Evolutionary conservation across 1,140 invertebrate species (phyloP).

Genomic region (Drosophila sechellia): DNA sequence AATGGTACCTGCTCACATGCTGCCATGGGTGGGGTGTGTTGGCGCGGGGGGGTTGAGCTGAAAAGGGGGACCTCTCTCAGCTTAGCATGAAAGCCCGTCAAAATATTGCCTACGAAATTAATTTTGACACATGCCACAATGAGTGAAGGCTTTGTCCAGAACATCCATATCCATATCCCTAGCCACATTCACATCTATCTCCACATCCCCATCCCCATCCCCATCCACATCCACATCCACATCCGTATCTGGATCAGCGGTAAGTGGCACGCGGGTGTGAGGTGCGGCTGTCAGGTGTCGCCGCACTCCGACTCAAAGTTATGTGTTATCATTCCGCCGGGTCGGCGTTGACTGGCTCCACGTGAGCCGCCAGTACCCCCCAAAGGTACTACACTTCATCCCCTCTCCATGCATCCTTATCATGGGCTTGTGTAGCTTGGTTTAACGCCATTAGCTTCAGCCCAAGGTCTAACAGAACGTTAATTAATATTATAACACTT

Average conservation of each 20-base stretch:
- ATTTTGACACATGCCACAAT: constrained; percentile 79
- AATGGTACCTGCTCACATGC: not conserved
- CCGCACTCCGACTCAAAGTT: constrained; percentile 24
- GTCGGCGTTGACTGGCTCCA: not conserved
- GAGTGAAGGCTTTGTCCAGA: constrained; percentile 51
- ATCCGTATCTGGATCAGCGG: not conserved
- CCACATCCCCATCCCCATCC: too few relatives aligned
- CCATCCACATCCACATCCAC: not conserved
- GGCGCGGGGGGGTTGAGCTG: not conserved
- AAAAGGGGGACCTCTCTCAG: constrained; percentile 15
- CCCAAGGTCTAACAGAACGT: not conserved
- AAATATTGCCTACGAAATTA: constrained; percentile 76
- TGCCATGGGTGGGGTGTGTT: not conserved
- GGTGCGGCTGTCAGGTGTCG: constrained; percentile 20
- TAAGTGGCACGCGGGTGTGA: constrained; percentile 1
- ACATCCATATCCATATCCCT: not conserved
- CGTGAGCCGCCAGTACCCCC: not conserved
- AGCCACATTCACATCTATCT: too few relatives aligned
- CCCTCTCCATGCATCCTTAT: not conserved
- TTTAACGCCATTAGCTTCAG: not conserved
- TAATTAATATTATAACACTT: not conserved
- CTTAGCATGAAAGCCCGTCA: constrained; percentile 73
- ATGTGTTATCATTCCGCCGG: constrained; percentile 21
- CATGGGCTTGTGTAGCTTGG: not conserved
- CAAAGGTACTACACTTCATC: too few relatives aligned